Percentiles rank a stretch among this genome's conserved stretches.
Evolutionary conservation across 2,888 invertebrate genomes (phyloP).

Genomic region (Dinocampus coccinellae): DNA sequence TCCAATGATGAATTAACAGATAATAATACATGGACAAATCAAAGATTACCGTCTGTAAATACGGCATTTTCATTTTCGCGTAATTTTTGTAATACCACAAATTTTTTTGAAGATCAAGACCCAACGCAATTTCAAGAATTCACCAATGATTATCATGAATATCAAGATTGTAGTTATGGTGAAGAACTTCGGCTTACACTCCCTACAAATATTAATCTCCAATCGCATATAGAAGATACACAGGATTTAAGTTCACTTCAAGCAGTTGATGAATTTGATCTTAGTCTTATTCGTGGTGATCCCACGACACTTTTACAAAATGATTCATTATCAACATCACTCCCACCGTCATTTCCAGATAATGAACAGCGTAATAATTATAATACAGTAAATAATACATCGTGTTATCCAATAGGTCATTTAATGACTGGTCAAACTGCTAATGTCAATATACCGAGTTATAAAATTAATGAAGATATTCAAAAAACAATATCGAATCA

Average conservation of each 20-base stretch:
- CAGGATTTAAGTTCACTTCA: conserved; percentile 44
- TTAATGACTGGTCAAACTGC: conserved; percentile 54
- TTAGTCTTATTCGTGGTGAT: conserved; percentile 64
- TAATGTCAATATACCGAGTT: conserved; percentile 10
- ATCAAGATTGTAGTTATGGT: conserved; percentile 46
- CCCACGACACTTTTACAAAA: conserved; percentile 56
- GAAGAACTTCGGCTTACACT: conserved; percentile 30
- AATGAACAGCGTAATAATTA: conserved; percentile 48
- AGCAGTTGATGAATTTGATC: conserved; percentile 62
- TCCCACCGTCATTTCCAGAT: conserved; percentile 49
- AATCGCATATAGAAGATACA: conserved; percentile 34
- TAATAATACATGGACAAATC: conserved; percentile 5
- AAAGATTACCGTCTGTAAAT: conserved; percentile 56
- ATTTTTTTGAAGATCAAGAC: conserved; percentile 30
- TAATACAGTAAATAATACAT: conserved; percentile 41
- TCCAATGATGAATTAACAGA: conserved; percentile 47
- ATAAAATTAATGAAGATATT: conserved; percentile 30
- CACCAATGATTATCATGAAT: conserved; percentile 45
- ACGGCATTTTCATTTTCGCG: conserved; percentile 64
- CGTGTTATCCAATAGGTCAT: conserved; percentile 62
- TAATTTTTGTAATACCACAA: conserved; percentile 49
- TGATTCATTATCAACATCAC: conserved; percentile 41
- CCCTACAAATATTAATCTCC: background rate
- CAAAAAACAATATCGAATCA: conserved; percentile 61
- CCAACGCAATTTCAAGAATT: conserved; percentile 36